Base-by-base conservation (phyloP, 2,888 invertebrate genomes). In the Melipona bicolor region DNA sequence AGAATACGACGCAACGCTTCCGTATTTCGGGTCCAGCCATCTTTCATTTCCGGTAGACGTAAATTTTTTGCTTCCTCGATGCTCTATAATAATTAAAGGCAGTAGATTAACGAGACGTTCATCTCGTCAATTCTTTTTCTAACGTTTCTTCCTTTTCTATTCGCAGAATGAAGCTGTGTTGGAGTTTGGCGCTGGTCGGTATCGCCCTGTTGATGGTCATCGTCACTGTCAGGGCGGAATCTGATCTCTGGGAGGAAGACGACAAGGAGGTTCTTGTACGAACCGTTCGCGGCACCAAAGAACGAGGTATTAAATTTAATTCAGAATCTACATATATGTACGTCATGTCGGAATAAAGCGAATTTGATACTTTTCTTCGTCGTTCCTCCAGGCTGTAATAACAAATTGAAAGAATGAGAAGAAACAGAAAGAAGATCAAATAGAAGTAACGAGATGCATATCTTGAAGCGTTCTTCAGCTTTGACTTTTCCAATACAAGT, bases 251-350 rank as follows among this genome's bases (percentile, higher is more conserved):
- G 95, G 96, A 97, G 96, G 97, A 97, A 93, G 97, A 97, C 93
- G 96, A 96, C 92, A 97, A 97, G 92, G 97, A 97, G 94, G 96
- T 97, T 81, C 96, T 97, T 88, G 97, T 97, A 91, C 96, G 98
- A 92, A 97, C 96, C 92, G 97, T 97, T 94, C 96, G 98, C 85
- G 97, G 97, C 84, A 96, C 97, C 94, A 97, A 97, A 95, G 97
- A 96, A 94, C 96, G 96, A 95, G 96, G 97, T 96, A 82, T 83
- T 69, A 73, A 50, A 21, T 71, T 83, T 85, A 85, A 81, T 87
- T 87, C 68, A 74, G 49, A 56, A 59, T 56, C 59, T 27, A 19
- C 27, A 19, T 0, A n/a, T n/a, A 27, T 32, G 21, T 0, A 54
- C 19, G 11, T 24, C 3, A 27, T 15, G 21, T 54, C 54, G n/a